Evolutionary conservation across 2,888 invertebrate genomes (phyloP), one percentile per base, ranked within the genome.

Genomic region (Cataglyphis rosenhaueri): DNA sequence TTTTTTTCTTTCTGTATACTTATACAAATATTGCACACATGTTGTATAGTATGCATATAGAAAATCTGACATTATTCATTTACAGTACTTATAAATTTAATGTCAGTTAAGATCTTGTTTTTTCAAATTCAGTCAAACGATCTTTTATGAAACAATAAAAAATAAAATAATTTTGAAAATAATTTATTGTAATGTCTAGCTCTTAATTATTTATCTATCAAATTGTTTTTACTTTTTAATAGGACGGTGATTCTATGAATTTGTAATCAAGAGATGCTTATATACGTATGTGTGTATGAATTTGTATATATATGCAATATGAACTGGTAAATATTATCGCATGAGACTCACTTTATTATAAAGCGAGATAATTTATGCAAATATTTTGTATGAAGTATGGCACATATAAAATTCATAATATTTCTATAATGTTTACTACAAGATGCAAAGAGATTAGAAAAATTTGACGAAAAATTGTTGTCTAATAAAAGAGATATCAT

Each of bases 321-420:
- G 35, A 70, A 70, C 3, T 52, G 55, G 48, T 71, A 68, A 25
- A 1, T 25, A 25, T 83, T n/a, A 70, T 62, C 29, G 83, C 41
- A 84, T 79, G 12, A 59, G n/a, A 78, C 61, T 84, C 44, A 48
- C 12, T 25, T 68, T 81, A 64, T 70, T 18, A 70, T 79, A 82
- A 83, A 41, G 62, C 21, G 64, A 44, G 35, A 83, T 32, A 62
- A 81, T 81, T 82, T 61, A 64, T 76, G 65, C 74, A 75, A 82
- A 84, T 82, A 87, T 6, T 78, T 57, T 18, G 21, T 73, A 57
- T 59, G 25, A 71, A 38, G 44, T 38, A 57, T 71, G 52, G 29
- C 55, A 52, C 32, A 84, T 25, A 66, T 59, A 78, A 52, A 83
- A 65, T 8, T 74, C 21, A 75, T 52, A 75, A 74, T 78, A 25